Percentiles rank a stretch among this genome's conserved stretches.
Conservation (phyloP, 2,113 vertebrate species). For the Hystrix brachyura region DNA sequence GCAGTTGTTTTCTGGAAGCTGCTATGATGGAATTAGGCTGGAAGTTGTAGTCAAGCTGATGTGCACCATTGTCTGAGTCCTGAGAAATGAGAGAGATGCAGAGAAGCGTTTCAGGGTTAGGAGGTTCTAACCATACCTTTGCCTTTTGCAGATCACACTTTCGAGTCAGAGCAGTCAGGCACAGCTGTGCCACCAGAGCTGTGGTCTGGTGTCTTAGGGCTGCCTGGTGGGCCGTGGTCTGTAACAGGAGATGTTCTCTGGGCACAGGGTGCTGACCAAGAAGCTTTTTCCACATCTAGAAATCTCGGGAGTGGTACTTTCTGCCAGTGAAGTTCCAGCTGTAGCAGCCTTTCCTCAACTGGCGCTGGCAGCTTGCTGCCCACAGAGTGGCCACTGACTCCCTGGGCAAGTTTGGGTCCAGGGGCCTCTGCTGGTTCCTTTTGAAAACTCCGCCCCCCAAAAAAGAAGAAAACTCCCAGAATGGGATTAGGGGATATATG, state of each 20-base stretch:
- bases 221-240: background rate
- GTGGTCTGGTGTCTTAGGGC: background rate
- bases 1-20: background rate
- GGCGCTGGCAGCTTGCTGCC: background rate
- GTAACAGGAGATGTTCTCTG: background rate
- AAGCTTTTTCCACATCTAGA: accelerated
- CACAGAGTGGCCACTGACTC: background rate
- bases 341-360: background rate
- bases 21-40: background rate
- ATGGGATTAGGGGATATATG: background rate
- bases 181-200: accelerated
- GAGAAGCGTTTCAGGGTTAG: background rate
- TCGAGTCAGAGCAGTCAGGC: accelerated
- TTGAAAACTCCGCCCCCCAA: background rate
- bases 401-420: background rate
- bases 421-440: background rate
- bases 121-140: background rate
- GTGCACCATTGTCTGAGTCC: background rate
- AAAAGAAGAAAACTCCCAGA: background rate
- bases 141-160: background rate
- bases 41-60: background rate
- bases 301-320: background rate
- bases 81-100: background rate
- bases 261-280: background rate
- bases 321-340: background rate